Conservation (phyloP, 2,888 invertebrate genomes). For the Metellina segmentata region DNA sequence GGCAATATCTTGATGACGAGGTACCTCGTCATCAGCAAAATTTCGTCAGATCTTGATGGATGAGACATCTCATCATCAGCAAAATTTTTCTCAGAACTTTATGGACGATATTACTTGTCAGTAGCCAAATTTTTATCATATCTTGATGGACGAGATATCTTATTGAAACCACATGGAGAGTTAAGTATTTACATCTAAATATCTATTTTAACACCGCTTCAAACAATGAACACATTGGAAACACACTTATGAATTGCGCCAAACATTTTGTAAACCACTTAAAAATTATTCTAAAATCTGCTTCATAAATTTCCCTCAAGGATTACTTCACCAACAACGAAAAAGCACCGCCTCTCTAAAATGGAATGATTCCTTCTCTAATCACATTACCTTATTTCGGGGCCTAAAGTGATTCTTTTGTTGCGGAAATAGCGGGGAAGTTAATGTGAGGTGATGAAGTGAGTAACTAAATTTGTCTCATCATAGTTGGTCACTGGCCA, state of each 20-base stretch:
- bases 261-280: background rate
- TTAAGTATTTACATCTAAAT: too few relatives aligned
- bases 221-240: background rate
- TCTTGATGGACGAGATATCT: too few relatives aligned
- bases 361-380: constrained; percentile 31
- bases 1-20: too few relatives aligned
- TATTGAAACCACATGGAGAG: too few relatives aligned
- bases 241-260: background rate
- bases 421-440: background rate
- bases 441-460: constrained; percentile 37
- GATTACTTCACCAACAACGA: background rate
- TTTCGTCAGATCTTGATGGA: too few relatives aligned
- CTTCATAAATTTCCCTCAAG: background rate
- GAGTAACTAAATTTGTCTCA: constrained; percentile 58
- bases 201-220: too few relatives aligned
- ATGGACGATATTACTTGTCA: too few relatives aligned
- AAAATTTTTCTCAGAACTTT: too few relatives aligned
- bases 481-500: constrained; percentile 31
- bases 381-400: constrained; percentile 20
- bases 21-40: too few relatives aligned
- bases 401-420: constrained; percentile 26
- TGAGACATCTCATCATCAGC: too few relatives aligned
- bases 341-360: background rate
- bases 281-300: background rate
- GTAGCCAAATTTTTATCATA: too few relatives aligned